A percentile compares a stretch with the other conserved stretches of the same genome.
Evolutionary conservation across 37 sponge, comb jelly and placozoan species (phyloP).

Genomic region (Aphrocallistes beatrix): DNA sequence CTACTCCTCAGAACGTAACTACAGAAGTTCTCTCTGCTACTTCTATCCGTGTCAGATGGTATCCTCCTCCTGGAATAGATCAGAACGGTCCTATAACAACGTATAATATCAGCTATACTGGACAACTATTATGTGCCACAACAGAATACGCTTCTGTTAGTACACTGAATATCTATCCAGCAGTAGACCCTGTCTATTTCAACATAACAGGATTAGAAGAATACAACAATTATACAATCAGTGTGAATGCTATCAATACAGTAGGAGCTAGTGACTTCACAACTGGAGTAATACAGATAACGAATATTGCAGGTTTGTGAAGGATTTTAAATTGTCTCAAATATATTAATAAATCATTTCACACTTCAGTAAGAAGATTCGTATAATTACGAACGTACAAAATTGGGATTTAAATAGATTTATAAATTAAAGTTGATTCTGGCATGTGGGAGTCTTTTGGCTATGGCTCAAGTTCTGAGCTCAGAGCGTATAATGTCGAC

Average conservation of each 20-base stretch:
- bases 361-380: no score
- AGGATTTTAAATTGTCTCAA: no score
- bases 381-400: no score
- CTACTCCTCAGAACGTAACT: no score
- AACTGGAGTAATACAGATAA: not conserved
- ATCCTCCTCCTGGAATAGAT: not conserved
- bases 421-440: no score
- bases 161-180: not conserved
- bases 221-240: not conserved
- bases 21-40: no score
- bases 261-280: not conserved
- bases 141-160: not conserved
- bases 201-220: not conserved
- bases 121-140: not conserved
- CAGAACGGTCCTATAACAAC: not conserved
- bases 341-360: no score
- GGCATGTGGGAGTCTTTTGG: no score
- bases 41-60: not conserved
- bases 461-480: no score
- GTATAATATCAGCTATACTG: constrained; percentile 16
- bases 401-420: no score
- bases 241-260: not conserved
- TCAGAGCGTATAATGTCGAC: no score
- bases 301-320: not conserved
- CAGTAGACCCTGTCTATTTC: not conserved